phyloP scores from a whole-genome alignment of 2,113 vertebrate species.

The Labeo rohita region DNA sequence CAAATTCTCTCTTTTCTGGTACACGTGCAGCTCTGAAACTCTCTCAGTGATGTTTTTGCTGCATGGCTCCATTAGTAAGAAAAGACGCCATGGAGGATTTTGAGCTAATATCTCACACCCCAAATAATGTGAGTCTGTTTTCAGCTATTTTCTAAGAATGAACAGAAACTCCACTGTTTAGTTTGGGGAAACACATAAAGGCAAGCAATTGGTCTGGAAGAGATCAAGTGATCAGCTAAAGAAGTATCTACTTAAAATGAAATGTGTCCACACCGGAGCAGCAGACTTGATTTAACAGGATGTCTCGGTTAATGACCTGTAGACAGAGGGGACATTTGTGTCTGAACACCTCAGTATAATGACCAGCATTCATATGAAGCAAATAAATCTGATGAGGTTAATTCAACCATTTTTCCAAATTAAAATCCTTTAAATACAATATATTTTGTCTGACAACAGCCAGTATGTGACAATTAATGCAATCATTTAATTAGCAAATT shows the following conservation, averaged over 20 bases:
- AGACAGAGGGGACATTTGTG: conserved; percentile 49
- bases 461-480: not conserved
- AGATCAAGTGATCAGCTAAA: conserved; percentile 47
- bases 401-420: not conserved
- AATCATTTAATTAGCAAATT: not conserved
- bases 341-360: conserved; percentile 48
- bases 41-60: conserved; percentile 24
- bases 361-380: not conserved
- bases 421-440: not conserved
- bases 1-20: conserved; percentile 32
- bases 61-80: conserved; percentile 26
- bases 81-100: conserved; percentile 47
- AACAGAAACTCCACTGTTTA: conserved; percentile 40
- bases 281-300: conserved; percentile 18
- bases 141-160: conserved; percentile 48
- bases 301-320: conserved; percentile 45
- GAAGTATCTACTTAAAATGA: conserved; percentile 39
- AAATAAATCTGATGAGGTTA: not conserved
- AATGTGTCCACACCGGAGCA: conserved; percentile 27
- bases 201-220: conserved; percentile 53
- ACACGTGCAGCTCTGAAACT: conserved; percentile 1
- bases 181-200: conserved; percentile 52
- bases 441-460: not conserved
- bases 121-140: conserved; percentile 48
- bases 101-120: conserved; percentile 38